These are phyloP conservation scores for Cardiocondyla obscurior DNA, from an alignment of 1,140 invertebrate genomes.

Conservation along the genomic window DNA sequence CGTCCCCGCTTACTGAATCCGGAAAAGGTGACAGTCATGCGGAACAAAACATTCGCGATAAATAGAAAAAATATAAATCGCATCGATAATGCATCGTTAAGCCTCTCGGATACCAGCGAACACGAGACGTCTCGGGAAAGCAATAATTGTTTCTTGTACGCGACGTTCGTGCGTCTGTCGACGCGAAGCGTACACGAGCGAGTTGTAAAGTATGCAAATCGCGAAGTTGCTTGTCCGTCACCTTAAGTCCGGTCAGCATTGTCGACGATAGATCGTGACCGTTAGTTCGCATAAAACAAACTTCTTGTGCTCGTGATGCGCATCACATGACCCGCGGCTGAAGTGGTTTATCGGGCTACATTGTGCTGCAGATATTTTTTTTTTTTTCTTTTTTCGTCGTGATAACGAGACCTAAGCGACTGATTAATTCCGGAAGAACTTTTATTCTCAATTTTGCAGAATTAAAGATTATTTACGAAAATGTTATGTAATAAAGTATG, in stretches of 20 bases:
- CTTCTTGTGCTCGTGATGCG: constrained; percentile 29
- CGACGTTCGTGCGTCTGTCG: constrained; percentile 10
- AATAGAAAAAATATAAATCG: constrained; percentile 8
- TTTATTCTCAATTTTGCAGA: not conserved
- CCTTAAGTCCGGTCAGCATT: constrained; percentile 38
- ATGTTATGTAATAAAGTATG: too few species aligned
- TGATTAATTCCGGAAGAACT: not conserved
- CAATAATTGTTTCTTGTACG: constrained; percentile 49
- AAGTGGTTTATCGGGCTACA: not conserved
- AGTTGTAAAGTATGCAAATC: constrained; percentile 74
- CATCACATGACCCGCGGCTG: constrained; percentile 1
- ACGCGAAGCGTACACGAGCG: constrained; percentile 63
- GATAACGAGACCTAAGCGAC: not conserved
- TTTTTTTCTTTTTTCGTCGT: not conserved
- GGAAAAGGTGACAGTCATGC: not conserved
- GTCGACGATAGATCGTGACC: constrained; percentile 10
- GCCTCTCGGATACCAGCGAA: not conserved
- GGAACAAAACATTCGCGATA: not conserved
- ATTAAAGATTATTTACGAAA: not conserved
- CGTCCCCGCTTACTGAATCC: not conserved
- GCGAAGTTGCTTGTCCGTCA: constrained; percentile 66
- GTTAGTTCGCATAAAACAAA: constrained; percentile 74
- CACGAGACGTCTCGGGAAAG: not conserved
- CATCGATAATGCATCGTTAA: constrained; percentile 5
- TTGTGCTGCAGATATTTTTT: not conserved